These are phyloP conservation scores for Calyptommatus sinebrachiatus DNA, from an alignment of 2,113 vertebrate species.

Conservation along the genomic window DNA sequence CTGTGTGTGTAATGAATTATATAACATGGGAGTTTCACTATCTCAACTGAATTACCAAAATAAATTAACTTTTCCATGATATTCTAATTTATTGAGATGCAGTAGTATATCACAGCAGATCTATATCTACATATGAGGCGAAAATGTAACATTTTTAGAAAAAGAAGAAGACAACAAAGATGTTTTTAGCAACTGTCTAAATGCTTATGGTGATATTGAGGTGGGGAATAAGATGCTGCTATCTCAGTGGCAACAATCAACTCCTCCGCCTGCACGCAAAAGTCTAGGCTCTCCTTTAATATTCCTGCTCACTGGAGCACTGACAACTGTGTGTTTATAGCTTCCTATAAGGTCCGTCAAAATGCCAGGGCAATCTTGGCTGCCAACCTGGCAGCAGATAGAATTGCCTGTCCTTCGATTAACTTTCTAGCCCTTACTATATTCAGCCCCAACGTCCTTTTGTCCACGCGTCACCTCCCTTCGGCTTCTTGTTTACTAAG, in stretches of 20 bases:
- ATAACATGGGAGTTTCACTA: no score
- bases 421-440: constrained; percentile 48
- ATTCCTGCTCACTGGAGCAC: constrained; percentile 33
- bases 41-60: no score
- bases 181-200: no score
- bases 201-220: no score
- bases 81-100: no score
- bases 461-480: not conserved
- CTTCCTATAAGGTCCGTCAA: not conserved
- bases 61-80: no score
- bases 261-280: not conserved
- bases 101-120: no score
- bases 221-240: no score
- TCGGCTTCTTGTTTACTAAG: constrained; percentile 49
- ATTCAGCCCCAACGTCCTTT: constrained; percentile 25
- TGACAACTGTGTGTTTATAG: constrained; percentile 44
- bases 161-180: no score
- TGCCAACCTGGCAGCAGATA: constrained; percentile 34
- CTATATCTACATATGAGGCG: no score
- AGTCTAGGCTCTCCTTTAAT: constrained; percentile 3
- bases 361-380: constrained; percentile 54
- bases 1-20: no score
- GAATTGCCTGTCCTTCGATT: constrained; percentile 42
- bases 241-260: not conserved
- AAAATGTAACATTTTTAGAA: no score